Evolutionary conservation across 2,888 invertebrate genomes (phyloP), one percentile per base, ranked within the genome.

Genomic region (Apoda limacodes): DNA sequence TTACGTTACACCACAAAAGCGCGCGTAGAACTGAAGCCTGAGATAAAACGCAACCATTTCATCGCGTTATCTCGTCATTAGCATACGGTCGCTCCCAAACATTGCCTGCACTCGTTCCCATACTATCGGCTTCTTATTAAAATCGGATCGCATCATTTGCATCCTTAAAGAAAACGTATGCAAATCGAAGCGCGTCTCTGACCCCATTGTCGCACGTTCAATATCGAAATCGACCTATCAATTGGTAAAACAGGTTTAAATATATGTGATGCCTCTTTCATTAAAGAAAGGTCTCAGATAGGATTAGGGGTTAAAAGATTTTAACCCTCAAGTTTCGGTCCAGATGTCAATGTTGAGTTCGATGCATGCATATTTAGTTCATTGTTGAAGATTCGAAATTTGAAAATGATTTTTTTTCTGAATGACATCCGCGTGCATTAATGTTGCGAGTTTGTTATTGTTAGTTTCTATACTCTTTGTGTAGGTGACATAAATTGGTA

Each of bases 241-340:
- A 80, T 78, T 61, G 66, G 61, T 62, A 60, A 71, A 78, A 78
- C 78, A 70, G 78, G 80, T 78, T 78, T 70, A 60, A 64, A 67
- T 60, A 63, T 59, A 50, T 64, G 60, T 55, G 65, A 62, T 58
- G 57, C 50, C 48, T 48, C 57, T 60, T 70, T 72, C 69, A 67
- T 42, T 40, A 7, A 17, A 42, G 37, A 42, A 41, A 37, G 35
- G 34, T 42, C 41, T 41, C 35, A 66, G 67, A 67, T 65, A 64
- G 62, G 75, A 74, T 72, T 76, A 74, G 75, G 78, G 78, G 75
- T 69, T 64, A 62, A 57, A 43, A 36, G 41, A 27, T 40, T 36
- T 40, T 44, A 41, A 46, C 39, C 37, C 41, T 42, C 46, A 58
- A 54, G 58, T 54, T 46, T 43, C 44, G 37, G 47, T 48, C 52